phyloP scores from a whole-genome alignment of 2,888 invertebrate genomes.

The Perizoma flavofasciatum region DNA sequence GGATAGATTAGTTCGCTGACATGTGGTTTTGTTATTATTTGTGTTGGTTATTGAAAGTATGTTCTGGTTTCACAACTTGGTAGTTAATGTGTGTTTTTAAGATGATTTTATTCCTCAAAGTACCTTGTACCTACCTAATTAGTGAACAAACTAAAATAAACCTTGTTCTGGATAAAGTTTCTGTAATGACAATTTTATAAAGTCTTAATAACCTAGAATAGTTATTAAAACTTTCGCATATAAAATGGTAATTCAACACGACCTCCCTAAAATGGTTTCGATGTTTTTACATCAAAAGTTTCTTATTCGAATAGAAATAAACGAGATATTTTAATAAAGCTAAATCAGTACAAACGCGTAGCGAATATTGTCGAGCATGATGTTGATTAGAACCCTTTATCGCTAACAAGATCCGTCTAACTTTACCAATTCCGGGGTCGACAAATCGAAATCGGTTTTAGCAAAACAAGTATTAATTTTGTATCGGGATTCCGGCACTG shows the following conservation, averaged over 20 bases:
- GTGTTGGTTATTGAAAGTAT: neutral
- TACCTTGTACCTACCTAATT: no score
- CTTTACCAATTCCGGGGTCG: slow-evolving; percentile 78
- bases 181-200: neutral
- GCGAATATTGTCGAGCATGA: slow-evolving; percentile 50
- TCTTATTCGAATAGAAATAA: slow-evolving; percentile 24
- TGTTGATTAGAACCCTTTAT: slow-evolving; percentile 78
- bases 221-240: no score
- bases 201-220: neutral
- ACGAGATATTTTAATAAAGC: slow-evolving; percentile 26
- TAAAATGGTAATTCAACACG: no score
- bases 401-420: slow-evolving; percentile 79
- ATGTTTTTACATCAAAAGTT: neutral
- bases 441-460: slow-evolving; percentile 83
- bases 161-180: neutral
- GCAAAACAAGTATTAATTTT: slow-evolving; percentile 83
- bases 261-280: no score
- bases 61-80: neutral
- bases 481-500: slow-evolving; percentile 69
- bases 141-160: neutral
- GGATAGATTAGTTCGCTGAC: neutral
- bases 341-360: slow-evolving; percentile 42
- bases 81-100: neutral
- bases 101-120: no score
- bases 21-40: neutral